Conservation (phyloP, 2,113 vertebrate genomes). For the Meriones unguiculatus region DNA sequence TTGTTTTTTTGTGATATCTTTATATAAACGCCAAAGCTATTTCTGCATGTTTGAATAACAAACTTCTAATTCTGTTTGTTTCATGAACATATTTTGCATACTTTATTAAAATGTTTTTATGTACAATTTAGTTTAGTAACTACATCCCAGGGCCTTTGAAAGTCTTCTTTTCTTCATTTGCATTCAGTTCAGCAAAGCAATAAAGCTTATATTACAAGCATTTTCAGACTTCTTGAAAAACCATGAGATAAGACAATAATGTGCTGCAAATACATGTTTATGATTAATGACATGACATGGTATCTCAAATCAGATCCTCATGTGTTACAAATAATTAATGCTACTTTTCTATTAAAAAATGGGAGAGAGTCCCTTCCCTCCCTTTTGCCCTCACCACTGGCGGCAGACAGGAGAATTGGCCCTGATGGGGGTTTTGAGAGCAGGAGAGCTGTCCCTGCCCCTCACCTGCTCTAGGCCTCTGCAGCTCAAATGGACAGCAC, state of each 20-base stretch:
- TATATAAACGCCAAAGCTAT: conserved; percentile 51
- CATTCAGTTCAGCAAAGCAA: conserved; percentile 61
- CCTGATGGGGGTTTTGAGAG: too few relatives aligned
- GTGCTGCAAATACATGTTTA: conserved; percentile 71
- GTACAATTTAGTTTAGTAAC: conserved; percentile 63
- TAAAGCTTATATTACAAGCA: conserved; percentile 57
- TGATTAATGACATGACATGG: conserved; percentile 68
- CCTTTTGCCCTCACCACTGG: too few relatives aligned
- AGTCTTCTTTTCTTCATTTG: conserved; percentile 57
- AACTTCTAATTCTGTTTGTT: conserved; percentile 61
- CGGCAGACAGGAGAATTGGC: too few relatives aligned
- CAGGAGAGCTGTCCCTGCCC: too few relatives aligned
- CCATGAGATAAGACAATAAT: conserved; percentile 62
- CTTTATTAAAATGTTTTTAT: conserved; percentile 68
- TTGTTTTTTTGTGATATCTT: conserved; percentile 1
- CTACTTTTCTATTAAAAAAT: background rate
- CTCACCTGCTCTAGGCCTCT: too few relatives aligned
- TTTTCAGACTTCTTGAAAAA: conserved; percentile 66
- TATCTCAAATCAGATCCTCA: conserved; percentile 61
- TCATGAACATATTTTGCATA: conserved; percentile 71
- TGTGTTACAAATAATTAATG: conserved; percentile 69
- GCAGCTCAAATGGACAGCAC: too few relatives aligned
- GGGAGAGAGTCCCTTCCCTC: too few relatives aligned
- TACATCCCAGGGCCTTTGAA: conserved; percentile 53
- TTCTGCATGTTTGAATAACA: conserved; percentile 63